phyloP scores from a whole-genome alignment of 1,140 invertebrate genomes.

The Belonocnema kinseyi region DNA sequence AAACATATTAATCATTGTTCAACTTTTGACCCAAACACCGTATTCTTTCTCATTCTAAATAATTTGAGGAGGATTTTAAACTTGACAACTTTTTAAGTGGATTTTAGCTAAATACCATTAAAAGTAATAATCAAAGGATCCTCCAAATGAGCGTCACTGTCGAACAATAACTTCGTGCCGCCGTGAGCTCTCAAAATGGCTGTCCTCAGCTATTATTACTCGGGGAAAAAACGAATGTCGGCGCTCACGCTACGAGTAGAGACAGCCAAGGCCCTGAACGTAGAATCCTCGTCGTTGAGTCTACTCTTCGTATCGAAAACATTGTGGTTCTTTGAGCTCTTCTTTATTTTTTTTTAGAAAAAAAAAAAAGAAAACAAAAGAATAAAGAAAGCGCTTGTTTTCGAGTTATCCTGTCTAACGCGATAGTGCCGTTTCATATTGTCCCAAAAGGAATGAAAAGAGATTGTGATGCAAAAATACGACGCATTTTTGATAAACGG shows the following conservation, averaged over 20 bases:
- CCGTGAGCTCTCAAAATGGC: constrained; percentile 74
- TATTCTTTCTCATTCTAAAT: no score
- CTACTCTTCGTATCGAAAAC: constrained; percentile 42
- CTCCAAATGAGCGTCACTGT: constrained; percentile 55
- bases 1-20: no score
- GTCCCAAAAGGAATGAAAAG: not conserved
- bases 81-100: not conserved
- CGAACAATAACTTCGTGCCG: constrained; percentile 74
- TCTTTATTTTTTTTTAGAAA: not conserved
- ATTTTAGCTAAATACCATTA: not conserved
- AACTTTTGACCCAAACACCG: no score
- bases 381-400: not conserved
- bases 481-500: no score
- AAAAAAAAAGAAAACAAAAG: not conserved
- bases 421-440: not conserved
- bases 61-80: not conserved
- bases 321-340: constrained; percentile 28
- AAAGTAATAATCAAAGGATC: constrained; percentile 15
- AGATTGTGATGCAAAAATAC: constrained; percentile 18
- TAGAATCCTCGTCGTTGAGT: constrained; percentile 37
- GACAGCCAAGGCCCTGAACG: constrained; percentile 45
- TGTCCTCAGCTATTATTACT: constrained; percentile 75
- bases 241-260: constrained; percentile 37
- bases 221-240: constrained; percentile 68
- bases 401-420: not conserved